These are phyloP conservation scores for Oncorhynchus mykiss DNA, from an alignment of 2,113 vertebrate species.

Conservation along the genomic window DNA sequence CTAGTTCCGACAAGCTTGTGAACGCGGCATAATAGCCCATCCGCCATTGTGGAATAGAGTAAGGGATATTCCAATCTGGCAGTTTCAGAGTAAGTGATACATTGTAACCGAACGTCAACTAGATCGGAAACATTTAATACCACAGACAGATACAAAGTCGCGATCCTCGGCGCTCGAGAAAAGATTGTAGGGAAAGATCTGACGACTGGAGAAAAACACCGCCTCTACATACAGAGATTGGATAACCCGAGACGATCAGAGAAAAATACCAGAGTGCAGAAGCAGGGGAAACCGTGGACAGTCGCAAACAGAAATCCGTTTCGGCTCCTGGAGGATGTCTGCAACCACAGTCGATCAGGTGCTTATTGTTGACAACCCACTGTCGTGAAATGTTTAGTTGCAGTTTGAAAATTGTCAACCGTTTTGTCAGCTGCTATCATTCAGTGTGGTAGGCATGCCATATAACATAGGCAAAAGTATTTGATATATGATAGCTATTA, in stretches of 20 bases:
- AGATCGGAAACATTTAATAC: slow-evolving; percentile 35
- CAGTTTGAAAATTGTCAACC: slow-evolving; percentile 56
- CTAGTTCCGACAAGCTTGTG: too few relatives aligned
- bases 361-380: slow-evolving; percentile 36
- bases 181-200: slow-evolving; percentile 40
- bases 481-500: slow-evolving; percentile 53
- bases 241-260: slow-evolving; percentile 63
- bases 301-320: slow-evolving; percentile 74
- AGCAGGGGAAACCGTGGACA: slow-evolving; percentile 68
- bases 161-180: slow-evolving; percentile 21
- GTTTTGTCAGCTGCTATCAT: slow-evolving; percentile 8
- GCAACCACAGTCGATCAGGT: slow-evolving; percentile 98
- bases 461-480: slow-evolving; percentile 46
- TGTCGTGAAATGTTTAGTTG: slow-evolving; percentile 8
- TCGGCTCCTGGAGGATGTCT: slow-evolving; percentile 95
- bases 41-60: slow-evolving; percentile 93
- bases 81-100: slow-evolving; percentile 52
- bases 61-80: slow-evolving; percentile 49
- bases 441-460: slow-evolving; percentile 7
- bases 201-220: slow-evolving; percentile 47
- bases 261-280: slow-evolving; percentile 57
- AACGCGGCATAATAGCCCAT: slow-evolving; percentile 64
- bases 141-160: slow-evolving; percentile 25
- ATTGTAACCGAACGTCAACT: slow-evolving; percentile 14
- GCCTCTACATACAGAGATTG: slow-evolving; percentile 57